Base-by-base conservation (phyloP, 2,797 vertebrate species). In the Pagetopsis macropterus region DNA sequence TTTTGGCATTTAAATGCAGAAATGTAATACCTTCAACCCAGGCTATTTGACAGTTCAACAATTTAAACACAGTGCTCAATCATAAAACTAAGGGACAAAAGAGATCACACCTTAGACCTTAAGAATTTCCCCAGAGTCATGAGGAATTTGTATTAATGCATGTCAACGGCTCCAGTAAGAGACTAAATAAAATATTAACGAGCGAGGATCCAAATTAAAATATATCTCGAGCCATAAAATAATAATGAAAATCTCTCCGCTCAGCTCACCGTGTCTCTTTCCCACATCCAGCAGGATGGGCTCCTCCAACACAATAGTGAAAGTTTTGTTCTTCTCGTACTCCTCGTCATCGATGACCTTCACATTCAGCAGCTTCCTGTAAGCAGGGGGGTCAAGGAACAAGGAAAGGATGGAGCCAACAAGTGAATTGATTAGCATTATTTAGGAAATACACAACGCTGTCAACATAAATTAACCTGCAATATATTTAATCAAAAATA, bases 301-400 rank as follows among this genome's bases (percentile, higher is more conserved):
- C 44, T 95, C 95, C 63, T 95, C 96, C 82, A 96, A 67, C 43
- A 95, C 89, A 41, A 96, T 89, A 0, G 89, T 92, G 85, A 96
- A 96, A 11, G 90, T 96, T 90, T 96, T 96, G 84, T 96, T 96
- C 88, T 96, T 96, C 89, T 96, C 96, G 3, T 96, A 96, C 81
- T 96, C 96, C 80, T 96, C 96, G 3, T 96, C 96, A 5, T 96
- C 96, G 13, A 96, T 96, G 73, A 96, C 93, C 88, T 95, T 95
- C 72, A 96, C 95, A 50, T 96, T 95, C 58, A 96, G 83, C 82
- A 95, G 81, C 86, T 95, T 96, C 95, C 96, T 96, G 72, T 44
- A 84, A 57, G 75, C 6, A 72, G 43, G 72, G 3, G 23, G 19
- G n/a, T 51, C 9, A 56, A 58, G 54, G 23, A 40, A 70, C n/a